phyloP scores from a whole-genome alignment of 37 sponge, comb jelly and placozoan species.

The Corticium candelabrum region DNA sequence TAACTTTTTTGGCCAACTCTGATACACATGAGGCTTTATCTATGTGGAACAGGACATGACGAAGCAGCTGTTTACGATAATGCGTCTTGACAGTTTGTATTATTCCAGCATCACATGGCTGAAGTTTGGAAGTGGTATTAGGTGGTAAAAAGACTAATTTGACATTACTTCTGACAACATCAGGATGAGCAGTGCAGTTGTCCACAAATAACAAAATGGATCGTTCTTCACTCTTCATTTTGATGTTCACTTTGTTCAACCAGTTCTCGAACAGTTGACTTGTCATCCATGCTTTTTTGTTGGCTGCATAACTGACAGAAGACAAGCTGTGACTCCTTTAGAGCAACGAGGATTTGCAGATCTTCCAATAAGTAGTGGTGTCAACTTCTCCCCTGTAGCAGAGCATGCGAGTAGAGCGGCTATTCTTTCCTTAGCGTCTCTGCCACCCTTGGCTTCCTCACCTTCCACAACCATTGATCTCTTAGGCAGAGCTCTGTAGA shows the following conservation, averaged over 20 bases:
- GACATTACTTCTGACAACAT: neutral
- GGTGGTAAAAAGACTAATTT: constrained; percentile 6
- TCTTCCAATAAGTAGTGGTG: constrained; percentile 24
- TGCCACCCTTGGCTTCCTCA: constrained; percentile 2
- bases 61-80: neutral
- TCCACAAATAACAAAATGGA: neutral
- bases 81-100: neutral
- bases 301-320: neutral
- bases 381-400: constrained; percentile 21
- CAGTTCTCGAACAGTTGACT: neutral
- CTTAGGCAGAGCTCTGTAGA: constrained; percentile 25
- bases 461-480: constrained; percentile 21
- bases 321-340: constrained; percentile 8
- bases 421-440: constrained; percentile 16
- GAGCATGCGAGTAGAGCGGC: constrained; percentile 14
- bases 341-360: constrained; percentile 2
- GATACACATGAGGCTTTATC: neutral
- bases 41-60: neutral
- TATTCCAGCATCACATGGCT: constrained; percentile 6
- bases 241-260: neutral
- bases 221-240: neutral
- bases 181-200: constrained; percentile 9
- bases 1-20: neutral
- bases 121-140: constrained; percentile 6
- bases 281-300: constrained; percentile 1